These are phyloP conservation scores for Clarias fuscus DNA, from an alignment of 2,797 vertebrate species.

Conservation along the genomic window DNA sequence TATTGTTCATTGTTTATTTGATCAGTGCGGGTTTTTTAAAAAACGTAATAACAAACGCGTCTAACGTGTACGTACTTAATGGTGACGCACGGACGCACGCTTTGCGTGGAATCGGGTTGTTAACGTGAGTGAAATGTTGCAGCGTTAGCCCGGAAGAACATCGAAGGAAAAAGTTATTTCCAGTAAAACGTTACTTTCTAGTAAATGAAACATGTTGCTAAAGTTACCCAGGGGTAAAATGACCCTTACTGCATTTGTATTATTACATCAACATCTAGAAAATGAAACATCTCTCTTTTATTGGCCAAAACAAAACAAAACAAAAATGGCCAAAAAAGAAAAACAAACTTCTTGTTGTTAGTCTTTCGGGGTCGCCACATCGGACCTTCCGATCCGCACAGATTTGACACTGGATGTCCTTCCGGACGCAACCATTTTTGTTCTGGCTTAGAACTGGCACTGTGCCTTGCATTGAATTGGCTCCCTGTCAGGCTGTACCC, in stretches of 20 bases:
- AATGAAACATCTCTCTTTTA: not conserved
- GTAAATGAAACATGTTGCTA: not conserved
- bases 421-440: too few species aligned
- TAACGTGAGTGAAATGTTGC: constrained; percentile 25
- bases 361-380: too few species aligned
- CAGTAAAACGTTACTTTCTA: constrained; percentile 5
- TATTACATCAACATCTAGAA: not conserved
- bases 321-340: too few species aligned
- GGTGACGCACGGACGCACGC: not conserved
- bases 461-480: too few species aligned
- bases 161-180: constrained; percentile 18
- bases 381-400: too few species aligned
- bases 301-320: not conserved
- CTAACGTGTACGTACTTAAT: too few species aligned
- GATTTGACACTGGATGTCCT: too few species aligned
- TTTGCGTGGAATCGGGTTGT: not conserved
- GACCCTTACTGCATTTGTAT: not conserved
- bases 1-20: constrained; percentile 22
- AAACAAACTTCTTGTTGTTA: too few species aligned
- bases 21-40: not conserved
- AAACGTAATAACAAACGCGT: too few species aligned
- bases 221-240: not conserved
- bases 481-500: too few species aligned
- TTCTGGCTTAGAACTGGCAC: too few species aligned
- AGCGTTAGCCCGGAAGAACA: constrained; percentile 48